Conservation (phyloP, 2,797 vertebrate genomes). For the Fratercula arctica region DNA sequence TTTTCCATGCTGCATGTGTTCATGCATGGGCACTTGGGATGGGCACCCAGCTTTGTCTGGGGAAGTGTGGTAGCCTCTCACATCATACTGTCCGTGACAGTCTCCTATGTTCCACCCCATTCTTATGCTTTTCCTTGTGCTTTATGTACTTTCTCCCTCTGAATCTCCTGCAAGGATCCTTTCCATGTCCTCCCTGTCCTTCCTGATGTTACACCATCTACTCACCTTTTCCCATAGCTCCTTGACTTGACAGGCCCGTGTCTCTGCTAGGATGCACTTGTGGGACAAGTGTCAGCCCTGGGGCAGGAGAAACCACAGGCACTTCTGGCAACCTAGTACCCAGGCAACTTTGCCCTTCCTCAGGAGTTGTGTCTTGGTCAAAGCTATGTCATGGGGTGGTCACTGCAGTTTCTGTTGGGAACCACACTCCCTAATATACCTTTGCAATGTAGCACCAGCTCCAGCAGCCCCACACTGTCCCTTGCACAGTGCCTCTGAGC, state of each 20-base stretch:
- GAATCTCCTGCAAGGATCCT: neutral
- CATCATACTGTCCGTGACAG: neutral
- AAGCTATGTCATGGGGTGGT: neutral
- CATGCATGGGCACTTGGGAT: neutral
- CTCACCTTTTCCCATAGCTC: neutral
- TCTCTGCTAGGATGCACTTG: neutral
- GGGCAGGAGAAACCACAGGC: neutral
- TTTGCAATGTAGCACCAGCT: neutral
- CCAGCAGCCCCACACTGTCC: neutral
- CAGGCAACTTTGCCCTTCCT: neutral
- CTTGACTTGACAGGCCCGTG: neutral
- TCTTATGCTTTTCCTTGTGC: neutral
- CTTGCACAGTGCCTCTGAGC: neutral
- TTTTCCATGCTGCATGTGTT: neutral
- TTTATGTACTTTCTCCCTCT: neutral
- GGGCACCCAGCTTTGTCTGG: neutral
- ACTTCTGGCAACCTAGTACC: neutral
- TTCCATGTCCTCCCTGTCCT: neutral
- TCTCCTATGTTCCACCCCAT: neutral
- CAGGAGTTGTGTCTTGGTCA: neutral
- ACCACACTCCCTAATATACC: neutral
- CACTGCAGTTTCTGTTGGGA: neutral
- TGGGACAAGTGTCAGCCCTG: neutral
- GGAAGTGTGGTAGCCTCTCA: neutral
- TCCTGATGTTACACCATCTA: neutral